Base-by-base conservation (phyloP, 2,797 vertebrate species). In the Sebastes aleutianus region DNA sequence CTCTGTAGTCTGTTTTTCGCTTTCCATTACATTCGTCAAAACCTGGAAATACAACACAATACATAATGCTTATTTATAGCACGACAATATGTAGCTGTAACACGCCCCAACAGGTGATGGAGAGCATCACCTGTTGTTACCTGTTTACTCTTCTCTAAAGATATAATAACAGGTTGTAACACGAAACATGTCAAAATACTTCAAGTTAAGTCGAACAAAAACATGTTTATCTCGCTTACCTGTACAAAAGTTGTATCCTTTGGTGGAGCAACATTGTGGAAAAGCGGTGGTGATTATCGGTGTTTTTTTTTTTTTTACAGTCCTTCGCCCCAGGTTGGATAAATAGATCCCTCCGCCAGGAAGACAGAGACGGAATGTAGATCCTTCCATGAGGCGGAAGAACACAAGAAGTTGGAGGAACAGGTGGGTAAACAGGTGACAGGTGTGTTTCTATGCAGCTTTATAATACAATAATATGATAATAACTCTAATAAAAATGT, bases 21-120 rank as follows among this genome's bases (percentile, higher is more conserved):
- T 97, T 96, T 99, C 98, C 97, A 98, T 99, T 87, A 98, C 98
- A 97, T 98, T 98, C 87, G 95, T 96, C 96, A 97, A 95, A 84
- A 95, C 96, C 98, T 98, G 88, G n/a, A 85, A 80, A 92, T 1
- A 39, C 1, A 39, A 43, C 22, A 59, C 62, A 56, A 71, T 3
- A 74, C 53, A 39, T 39, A 26, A 26, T 9, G 64, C 12, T 63
- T 47, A 78, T 73, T 54, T 43, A 4, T 11, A 14, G 27, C 54
- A 29, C 18, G 66, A 57, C 39, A 4, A 39, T 3, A 31, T 3
- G 13, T 58, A 80, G 82, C 84, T 79, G 56, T 62, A 89, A 93
- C 92, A 94, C 94, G 87, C 94, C 94, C 94, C 89, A 36, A 85
- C 94, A 95, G 94, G 94, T 94, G 94, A 95, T 90, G 94, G 76